A percentile compares a stretch with the other conserved stretches of the same genome.
Evolutionary conservation across 2,888 invertebrate genomes (phyloP).

Genomic region (Apotomis betuletana): DNA sequence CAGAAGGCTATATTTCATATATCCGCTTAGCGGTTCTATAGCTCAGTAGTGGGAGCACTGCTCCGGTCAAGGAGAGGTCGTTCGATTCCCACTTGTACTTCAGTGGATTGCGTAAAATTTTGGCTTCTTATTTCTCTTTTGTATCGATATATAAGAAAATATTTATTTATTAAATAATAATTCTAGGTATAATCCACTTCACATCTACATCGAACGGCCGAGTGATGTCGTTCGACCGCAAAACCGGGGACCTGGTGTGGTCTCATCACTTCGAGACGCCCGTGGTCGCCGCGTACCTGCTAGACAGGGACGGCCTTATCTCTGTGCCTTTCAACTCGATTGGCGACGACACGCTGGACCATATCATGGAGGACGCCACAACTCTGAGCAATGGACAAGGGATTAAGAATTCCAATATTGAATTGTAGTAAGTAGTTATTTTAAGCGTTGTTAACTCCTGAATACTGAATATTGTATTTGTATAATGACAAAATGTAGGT

Average conservation of each 20-base stretch:
- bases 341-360: conserved; percentile 92
- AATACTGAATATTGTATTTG: too few relatives aligned
- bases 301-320: conserved; percentile 90
- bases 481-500: too few relatives aligned
- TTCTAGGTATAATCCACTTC: conserved; percentile 92
- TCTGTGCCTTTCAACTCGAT: conserved; percentile 95
- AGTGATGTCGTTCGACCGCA: conserved; percentile 92
- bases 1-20: too few relatives aligned
- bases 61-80: too few relatives aligned
- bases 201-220: conserved; percentile 95
- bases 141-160: too few relatives aligned
- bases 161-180: background rate
- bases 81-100: too few relatives aligned
- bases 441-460: too few relatives aligned
- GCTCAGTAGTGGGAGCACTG: too few relatives aligned
- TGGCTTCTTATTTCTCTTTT: too few relatives aligned
- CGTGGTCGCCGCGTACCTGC: conserved; percentile 93
- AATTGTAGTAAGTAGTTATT: conserved; percentile 81
- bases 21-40: too few relatives aligned
- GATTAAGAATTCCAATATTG: conserved; percentile 84
- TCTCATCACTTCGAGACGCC: conserved; percentile 94
- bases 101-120: too few relatives aligned
- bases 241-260: conserved; percentile 93
- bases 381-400: conserved; percentile 82
- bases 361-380: conserved; percentile 85